These are phyloP conservation scores for Dasysyrphus tricinctus DNA, from an alignment of 2,888 invertebrate species.

Conservation along the genomic window DNA sequence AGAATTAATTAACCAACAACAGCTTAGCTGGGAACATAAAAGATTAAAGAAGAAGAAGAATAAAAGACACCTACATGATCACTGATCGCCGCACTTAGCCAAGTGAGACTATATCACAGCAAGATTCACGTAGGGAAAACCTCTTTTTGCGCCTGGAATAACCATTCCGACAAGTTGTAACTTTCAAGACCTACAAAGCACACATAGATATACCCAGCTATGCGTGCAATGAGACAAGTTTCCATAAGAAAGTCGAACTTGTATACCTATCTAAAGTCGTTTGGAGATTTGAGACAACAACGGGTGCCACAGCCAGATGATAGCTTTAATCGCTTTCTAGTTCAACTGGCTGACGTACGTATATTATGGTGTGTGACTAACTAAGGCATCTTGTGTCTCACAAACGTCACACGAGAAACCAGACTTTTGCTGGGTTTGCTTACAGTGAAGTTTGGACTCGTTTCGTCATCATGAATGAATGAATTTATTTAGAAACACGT, in stretches of 20 bases:
- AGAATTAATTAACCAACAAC: constrained; percentile 66
- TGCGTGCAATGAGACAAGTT: constrained; percentile 21
- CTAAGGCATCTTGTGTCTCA: constrained; percentile 2
- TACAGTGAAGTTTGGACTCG: constrained; percentile 31
- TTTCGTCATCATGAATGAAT: constrained; percentile 32
- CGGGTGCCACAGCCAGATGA: neutral
- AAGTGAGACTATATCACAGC: neutral
- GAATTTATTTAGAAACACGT: constrained; percentile 41
- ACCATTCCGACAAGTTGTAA: constrained; percentile 17
- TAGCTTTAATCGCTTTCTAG: constrained; percentile 28
- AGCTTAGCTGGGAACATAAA: constrained; percentile 28
- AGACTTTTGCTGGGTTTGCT: neutral
- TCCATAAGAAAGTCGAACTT: constrained; percentile 32
- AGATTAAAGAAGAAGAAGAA: constrained; percentile 1
- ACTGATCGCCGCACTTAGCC: constrained; percentile 29
- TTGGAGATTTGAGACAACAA: constrained; percentile 4
- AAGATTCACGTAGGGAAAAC: constrained; percentile 10
- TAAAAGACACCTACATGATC: constrained; percentile 37
- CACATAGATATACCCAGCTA: constrained; percentile 5
- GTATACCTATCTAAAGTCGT: neutral
- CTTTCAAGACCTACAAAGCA: neutral
- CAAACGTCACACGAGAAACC: constrained; percentile 27
- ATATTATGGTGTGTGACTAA: constrained; percentile 28
- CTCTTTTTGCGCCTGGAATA: neutral
- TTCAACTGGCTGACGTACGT: constrained; percentile 7